Evolutionary conservation across 2,797 vertebrate genomes (phyloP), one percentile per base, ranked within the genome.

Genomic region (Micromesistius poutassou): DNA sequence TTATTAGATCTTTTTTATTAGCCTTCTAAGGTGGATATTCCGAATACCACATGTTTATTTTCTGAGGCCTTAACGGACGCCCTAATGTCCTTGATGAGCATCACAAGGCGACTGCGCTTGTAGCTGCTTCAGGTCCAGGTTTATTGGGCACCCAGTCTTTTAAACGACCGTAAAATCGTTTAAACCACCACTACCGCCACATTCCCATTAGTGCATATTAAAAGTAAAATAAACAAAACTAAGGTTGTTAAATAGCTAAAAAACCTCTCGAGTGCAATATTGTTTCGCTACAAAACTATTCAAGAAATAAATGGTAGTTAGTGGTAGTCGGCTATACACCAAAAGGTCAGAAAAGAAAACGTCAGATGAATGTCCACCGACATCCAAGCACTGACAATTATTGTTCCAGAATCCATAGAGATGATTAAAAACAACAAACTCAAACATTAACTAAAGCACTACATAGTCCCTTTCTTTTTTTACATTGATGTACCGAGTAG

Each of bases 201-300:
- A n/a, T 28, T 68, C 62, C n/a, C 62, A 25, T 68, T 68, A 68
- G 62, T 68, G 62, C 62, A 68, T 28, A 28, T 68, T 28, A 68
- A 68, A 68, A 66, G 10, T 9, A 68, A 68, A 28, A 25, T 2
- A 12, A 66, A 33, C 33, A 4, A 25, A 68, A 25, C 25, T 12
- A 68, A 68, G 62, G 62, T 68, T 28, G 25, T 68, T 68, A 74
- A 81, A 82, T 71, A n/a, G 50, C 80, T 72, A 79, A 7, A 7
- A 73, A 82, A 81, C 71, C 73, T 76, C 7, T 46, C 72, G 83
- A 86, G 87, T 87, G 85, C 84, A 85, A 82, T 78, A 36, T 72
- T 7, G 6, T 40, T 80, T 75, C 83, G 76, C 30, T 82, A 81
- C 36, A 85, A 16, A 9, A 76, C 80, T 72, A 81, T 84, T 81